phyloP scores from a whole-genome alignment of 2,888 invertebrate genomes.

The Lissocephala sabroskyi region DNA sequence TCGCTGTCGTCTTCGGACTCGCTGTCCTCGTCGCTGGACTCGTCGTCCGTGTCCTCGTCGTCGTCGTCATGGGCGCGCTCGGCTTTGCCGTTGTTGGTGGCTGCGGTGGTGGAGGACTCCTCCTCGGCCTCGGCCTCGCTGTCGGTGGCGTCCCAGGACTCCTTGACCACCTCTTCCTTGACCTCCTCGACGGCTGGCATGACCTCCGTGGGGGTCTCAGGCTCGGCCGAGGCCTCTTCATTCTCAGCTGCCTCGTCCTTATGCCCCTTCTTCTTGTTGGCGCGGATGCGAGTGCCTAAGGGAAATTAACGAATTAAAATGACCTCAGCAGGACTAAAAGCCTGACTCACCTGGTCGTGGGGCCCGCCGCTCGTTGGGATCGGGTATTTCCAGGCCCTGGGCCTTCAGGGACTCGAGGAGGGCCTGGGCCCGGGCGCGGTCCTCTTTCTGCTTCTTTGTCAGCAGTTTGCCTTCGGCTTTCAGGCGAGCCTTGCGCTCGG shows the following conservation, averaged over 20 bases:
- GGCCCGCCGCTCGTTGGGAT: constrained; percentile 78
- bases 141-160: constrained; percentile 89
- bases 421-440: constrained; percentile 89
- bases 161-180: constrained; percentile 76
- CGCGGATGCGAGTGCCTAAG: constrained; percentile 81
- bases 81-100: constrained; percentile 3
- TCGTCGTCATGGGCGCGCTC: constrained; percentile 67
- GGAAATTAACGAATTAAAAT: background rate
- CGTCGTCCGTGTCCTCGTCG: constrained; percentile 72
- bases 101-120: constrained; percentile 12
- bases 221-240: constrained; percentile 62
- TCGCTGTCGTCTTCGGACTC: constrained; percentile 35
- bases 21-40: constrained; percentile 42
- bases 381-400: constrained; percentile 88
- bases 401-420: constrained; percentile 91
- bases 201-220: background rate
- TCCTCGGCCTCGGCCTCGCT: constrained; percentile 67
- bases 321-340: background rate
- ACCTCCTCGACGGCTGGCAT: constrained; percentile 37
- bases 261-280: constrained; percentile 80
- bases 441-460: constrained; percentile 94
- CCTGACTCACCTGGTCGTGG: constrained; percentile 73
- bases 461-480: constrained; percentile 97
- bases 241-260: constrained; percentile 62
- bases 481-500: constrained; percentile 91